phyloP scores from a whole-genome alignment of 2,113 vertebrate genomes.

The Corapipo altera region DNA sequence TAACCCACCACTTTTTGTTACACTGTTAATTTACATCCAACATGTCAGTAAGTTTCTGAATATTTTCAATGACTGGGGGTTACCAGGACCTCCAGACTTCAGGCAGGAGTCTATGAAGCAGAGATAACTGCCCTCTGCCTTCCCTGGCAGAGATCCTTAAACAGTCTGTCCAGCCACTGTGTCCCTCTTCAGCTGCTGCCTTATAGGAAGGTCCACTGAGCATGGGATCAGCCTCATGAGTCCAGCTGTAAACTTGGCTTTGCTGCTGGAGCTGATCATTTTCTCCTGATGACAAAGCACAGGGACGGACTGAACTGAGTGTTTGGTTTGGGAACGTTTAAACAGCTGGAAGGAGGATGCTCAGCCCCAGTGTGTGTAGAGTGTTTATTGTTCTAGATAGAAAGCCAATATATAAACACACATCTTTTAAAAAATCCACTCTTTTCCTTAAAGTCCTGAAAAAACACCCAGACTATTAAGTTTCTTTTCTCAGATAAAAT shows the following conservation, averaged over 20 bases:
- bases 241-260: not conserved
- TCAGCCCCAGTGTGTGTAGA: accelerated
- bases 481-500: not conserved
- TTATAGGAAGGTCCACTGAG: not conserved
- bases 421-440: not conserved
- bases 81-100: not conserved
- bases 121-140: not conserved
- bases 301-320: not conserved
- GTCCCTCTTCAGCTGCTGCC: not conserved
- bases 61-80: not conserved
- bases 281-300: not conserved
- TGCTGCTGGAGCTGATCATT: not conserved
- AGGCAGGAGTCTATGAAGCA: not conserved
- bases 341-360: not conserved
- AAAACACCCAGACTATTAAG: not conserved
- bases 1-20: not conserved
- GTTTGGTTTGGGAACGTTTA: not conserved
- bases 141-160: not conserved
- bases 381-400: not conserved
- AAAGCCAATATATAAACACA: not conserved
- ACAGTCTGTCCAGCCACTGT: not conserved
- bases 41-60: not conserved
- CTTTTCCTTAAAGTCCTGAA: not conserved
- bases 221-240: not conserved
- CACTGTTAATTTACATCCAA: not conserved